Conservation (phyloP, 2,888 invertebrate species). For the Mystacides longicornis region DNA sequence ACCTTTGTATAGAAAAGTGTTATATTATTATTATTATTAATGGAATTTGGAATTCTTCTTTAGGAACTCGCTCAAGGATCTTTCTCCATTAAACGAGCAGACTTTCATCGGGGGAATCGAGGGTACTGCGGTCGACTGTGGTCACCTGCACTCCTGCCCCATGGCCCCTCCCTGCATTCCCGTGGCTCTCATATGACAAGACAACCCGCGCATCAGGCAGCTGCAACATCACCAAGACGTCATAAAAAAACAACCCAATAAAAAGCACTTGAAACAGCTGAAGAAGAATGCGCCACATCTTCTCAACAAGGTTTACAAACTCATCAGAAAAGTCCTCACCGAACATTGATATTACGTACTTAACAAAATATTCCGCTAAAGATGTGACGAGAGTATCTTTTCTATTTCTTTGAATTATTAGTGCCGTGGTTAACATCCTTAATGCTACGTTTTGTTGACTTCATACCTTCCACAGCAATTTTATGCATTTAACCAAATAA, state of each 20-base stretch:
- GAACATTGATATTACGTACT: no score
- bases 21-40: no score
- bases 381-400: no score
- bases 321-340: not conserved
- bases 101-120: constrained; percentile 36
- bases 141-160: constrained; percentile 17
- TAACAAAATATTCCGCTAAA: no score
- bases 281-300: not conserved
- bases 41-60: constrained; percentile 17
- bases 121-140: constrained; percentile 21
- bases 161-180: constrained; percentile 31
- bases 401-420: no score
- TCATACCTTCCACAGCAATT: no score
- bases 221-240: constrained; percentile 5
- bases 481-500: no score
- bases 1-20: no score
- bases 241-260: not conserved
- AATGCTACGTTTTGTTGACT: no score
- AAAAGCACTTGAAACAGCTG: not conserved
- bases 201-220: constrained; percentile 3
- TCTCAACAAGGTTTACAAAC: constrained; percentile 4
- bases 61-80: constrained; percentile 53
- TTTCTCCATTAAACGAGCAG: constrained; percentile 51
- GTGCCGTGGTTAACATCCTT: no score
- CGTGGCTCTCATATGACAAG: constrained; percentile 46